These are phyloP conservation scores for Pogonomyrmex californicus DNA, from an alignment of 1,140 invertebrate species.

Conservation along the genomic window DNA sequence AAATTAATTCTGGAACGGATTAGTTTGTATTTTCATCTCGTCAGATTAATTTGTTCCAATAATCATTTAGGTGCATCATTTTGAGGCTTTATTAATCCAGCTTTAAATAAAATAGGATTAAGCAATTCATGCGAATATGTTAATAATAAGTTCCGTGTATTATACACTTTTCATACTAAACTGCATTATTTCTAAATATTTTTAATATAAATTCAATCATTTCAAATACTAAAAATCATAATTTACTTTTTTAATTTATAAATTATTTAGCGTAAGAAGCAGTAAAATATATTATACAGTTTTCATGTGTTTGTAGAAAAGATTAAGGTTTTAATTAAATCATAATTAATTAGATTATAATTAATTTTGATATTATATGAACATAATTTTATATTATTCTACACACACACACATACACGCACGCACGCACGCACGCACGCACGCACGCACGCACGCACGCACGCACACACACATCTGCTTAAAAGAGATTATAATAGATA, in stretches of 20 bases:
- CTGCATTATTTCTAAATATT: neutral
- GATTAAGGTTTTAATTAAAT: neutral
- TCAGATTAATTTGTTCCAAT: conserved; percentile 55
- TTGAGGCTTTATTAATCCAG: conserved; percentile 40
- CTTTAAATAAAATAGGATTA: conserved; percentile 51
- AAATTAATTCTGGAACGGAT: conserved; percentile 57
- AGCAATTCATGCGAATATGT: neutral
- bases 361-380: neutral
- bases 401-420: neutral
- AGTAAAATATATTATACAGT: neutral
- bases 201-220: neutral
- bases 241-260: neutral
- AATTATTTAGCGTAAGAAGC: neutral
- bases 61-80: conserved; percentile 35
- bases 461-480: too few relatives aligned
- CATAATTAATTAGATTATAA: neutral
- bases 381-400: conserved; percentile 2
- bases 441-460: too few relatives aligned
- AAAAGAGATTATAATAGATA: neutral
- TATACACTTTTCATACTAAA: conserved; percentile 1
- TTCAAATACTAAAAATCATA: neutral
- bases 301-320: neutral
- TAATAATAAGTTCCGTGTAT: conserved; percentile 41
- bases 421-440: too few relatives aligned
- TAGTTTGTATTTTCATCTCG: conserved; percentile 54